Evolutionary conservation across 2,888 invertebrate genomes (phyloP), one percentile per base, ranked within the genome.

Genomic region (Eupsilia transversa): DNA sequence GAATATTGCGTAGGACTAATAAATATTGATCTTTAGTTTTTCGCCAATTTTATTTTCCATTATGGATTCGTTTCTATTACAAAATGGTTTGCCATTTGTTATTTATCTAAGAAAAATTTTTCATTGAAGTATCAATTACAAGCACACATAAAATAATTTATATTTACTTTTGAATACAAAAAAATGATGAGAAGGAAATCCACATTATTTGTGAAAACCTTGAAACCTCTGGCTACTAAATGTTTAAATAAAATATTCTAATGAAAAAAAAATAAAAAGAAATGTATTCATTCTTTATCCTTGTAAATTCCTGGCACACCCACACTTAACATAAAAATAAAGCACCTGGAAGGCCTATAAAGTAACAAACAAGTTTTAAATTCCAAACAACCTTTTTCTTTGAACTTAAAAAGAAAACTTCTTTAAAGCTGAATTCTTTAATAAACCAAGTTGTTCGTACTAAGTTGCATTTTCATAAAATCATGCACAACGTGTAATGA

Each of bases 401-500:
- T 65, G 12, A 49, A 61, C 41, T 54, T n/a, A 12, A 56, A 82
- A 72, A 59, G 63, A 54, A 69, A 72, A 74, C 56, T 66, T 66
- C 43, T 69, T 66, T 38, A 43, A 63, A 83, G 41, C n/a, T 52
- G n/a, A 71, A 68, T 71, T 79, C 56, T 83, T 74, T 83, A 72
- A 60, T 79, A 79, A 74, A 75, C 61, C 38, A 67, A 83, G 65
- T 83, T 79, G 43, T 17, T 81, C 49, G 43, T 61, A 61, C 64
- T 33, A 56, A 72, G 72, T 69, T 77, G 80, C 73, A 83, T 80
- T 75, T 85, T 74, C 49, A 80, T 79, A 76, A 79, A 83, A 69
- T 73, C 65, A 63, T 80, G 66, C 59, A 74, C 68, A 74, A 71
- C 30, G 80, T 84, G 72, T 84, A 89, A 88, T 88, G 83, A 86